These are phyloP conservation scores for Campopleginae sp. DNA, from an alignment of 2,888 invertebrate genomes.

Conservation along the genomic window DNA sequence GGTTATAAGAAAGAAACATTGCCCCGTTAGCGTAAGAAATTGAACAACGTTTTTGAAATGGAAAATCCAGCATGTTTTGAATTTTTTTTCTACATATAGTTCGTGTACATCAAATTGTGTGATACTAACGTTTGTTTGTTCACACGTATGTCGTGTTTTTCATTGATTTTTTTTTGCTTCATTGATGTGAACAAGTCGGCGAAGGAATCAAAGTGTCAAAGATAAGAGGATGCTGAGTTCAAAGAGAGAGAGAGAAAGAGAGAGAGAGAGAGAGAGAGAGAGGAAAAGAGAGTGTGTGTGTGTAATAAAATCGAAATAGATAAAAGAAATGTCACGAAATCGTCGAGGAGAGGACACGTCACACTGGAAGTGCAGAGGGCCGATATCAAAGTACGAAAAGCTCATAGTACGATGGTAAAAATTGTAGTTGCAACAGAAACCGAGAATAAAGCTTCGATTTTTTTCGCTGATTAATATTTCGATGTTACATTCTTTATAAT, in stretches of 20 bases:
- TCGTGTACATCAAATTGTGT: not conserved
- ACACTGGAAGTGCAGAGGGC: constrained; percentile 5
- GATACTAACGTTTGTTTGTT: constrained; percentile 7
- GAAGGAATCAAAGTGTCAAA: constrained; percentile 28
- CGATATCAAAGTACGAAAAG: not conserved
- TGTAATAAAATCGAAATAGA: constrained; percentile 24
- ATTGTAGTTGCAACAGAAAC: not conserved
- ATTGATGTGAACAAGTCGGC: not conserved
- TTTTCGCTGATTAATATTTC: constrained; percentile 9
- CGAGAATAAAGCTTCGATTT: not conserved
- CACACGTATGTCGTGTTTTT: not conserved
- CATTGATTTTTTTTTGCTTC: constrained; percentile 12
- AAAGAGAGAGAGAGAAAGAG: constrained; percentile 9
- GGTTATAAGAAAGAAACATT: not conserved
- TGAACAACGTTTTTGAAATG: not conserved
- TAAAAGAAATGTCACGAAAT: constrained; percentile 27
- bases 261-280: constrained; percentile 4
- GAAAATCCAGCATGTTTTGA: not conserved
- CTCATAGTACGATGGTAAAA: constrained; percentile 1
- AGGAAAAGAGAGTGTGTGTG: not conserved
- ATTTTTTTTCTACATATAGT: not conserved
- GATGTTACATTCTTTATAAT: not conserved
- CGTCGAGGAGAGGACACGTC: constrained; percentile 12
- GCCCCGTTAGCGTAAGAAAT: not conserved
- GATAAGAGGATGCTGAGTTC: constrained; percentile 13